phyloP scores from a whole-genome alignment of 2,888 invertebrate species.

The Diarsia dahlii region DNA sequence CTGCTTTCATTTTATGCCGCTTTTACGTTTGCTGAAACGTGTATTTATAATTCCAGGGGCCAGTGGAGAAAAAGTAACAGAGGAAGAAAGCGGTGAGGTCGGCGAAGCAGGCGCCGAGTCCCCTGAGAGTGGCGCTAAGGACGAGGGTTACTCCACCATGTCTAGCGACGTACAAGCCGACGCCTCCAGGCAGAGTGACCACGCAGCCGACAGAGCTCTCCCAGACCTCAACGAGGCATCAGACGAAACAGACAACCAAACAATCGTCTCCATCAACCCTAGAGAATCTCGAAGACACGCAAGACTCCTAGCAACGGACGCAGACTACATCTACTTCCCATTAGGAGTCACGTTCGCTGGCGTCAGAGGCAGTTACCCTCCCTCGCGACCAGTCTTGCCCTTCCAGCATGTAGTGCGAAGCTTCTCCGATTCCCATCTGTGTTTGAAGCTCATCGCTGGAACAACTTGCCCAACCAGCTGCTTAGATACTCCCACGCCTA shows the following conservation, averaged over 20 bases:
- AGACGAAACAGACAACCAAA: conserved; percentile 93
- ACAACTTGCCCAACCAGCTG: conserved; percentile 89
- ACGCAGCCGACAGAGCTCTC: conserved; percentile 90
- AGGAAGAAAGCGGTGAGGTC: conserved; percentile 89
- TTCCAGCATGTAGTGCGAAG: conserved; percentile 94
- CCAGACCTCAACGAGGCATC: conserved; percentile 94
- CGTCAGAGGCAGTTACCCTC: conserved; percentile 94
- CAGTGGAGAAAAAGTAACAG: conserved; percentile 81
- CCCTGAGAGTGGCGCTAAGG: conserved; percentile 94
- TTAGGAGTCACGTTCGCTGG: conserved; percentile 92
- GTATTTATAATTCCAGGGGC: conserved; percentile 73
- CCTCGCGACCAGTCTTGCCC: conserved; percentile 92
- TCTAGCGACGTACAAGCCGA: conserved; percentile 95
- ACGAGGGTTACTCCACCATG: conserved; percentile 96
- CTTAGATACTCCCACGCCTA: conserved; percentile 91
- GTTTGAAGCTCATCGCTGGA: conserved; percentile 92
- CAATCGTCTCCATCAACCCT: conserved; percentile 88
- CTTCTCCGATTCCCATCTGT: conserved; percentile 94
- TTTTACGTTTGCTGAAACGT: neutral
- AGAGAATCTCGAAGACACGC: conserved; percentile 89
- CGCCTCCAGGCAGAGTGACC: conserved; percentile 91
- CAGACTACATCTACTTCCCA: conserved; percentile 93
- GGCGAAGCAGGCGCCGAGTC: conserved; percentile 94
- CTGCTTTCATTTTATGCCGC: neutral
- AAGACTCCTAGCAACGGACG: conserved; percentile 90